Evolutionary conservation across 2,888 invertebrate genomes (phyloP).

Genomic region (Rotaria magnacalcarata): DNA sequence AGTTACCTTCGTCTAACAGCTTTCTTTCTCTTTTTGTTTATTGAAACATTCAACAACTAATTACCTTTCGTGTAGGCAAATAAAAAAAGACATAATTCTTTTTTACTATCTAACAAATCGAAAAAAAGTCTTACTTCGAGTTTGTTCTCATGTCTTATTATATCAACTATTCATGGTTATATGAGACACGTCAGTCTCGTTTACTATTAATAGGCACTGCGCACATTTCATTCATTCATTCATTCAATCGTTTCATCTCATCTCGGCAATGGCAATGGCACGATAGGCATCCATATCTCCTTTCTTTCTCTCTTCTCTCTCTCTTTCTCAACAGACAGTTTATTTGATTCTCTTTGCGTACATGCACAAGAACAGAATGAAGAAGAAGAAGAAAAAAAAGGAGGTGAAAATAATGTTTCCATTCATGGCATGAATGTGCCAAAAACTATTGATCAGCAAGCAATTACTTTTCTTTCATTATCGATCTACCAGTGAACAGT

Average conservation of each 20-base stretch:
- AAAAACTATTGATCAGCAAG: slow-evolving; percentile 14
- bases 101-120: not conserved
- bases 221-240: slow-evolving; percentile 22
- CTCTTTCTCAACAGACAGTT: not conserved
- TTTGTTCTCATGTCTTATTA: slow-evolving; percentile 17
- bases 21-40: not conserved
- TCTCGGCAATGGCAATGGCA: not conserved
- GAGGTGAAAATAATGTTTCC: not conserved
- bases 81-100: not conserved
- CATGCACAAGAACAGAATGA: no score
- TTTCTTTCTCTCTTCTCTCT: not conserved
- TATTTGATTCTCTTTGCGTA: not conserved
- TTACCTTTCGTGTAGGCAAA: not conserved
- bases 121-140: slow-evolving; percentile 1
- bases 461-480: not conserved
- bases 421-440: slow-evolving; percentile 1
- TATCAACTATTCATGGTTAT: slow-evolving; percentile 29
- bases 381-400: not conserved
- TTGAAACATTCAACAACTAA: not conserved
- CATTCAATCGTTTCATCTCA: slow-evolving; percentile 15
- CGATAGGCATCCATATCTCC: not conserved
- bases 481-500: not conserved
- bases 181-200: slow-evolving; percentile 29
- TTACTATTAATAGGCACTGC: slow-evolving; percentile 20
- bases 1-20: not conserved